Evolutionary conservation across 2,888 invertebrate genomes (phyloP).

Genomic region (Oligia latruncula): DNA sequence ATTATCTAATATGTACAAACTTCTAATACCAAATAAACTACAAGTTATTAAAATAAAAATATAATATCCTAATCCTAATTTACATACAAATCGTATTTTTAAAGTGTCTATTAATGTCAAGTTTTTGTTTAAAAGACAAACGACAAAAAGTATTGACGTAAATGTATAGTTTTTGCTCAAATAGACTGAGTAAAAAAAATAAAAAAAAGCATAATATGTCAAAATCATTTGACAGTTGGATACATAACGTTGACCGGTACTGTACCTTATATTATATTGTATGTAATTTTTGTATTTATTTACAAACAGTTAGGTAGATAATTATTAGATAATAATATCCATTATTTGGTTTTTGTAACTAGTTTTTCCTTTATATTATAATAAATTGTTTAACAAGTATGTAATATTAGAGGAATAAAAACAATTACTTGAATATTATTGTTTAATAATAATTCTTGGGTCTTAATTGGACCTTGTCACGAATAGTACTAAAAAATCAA

Average conservation of each 20-base stretch:
- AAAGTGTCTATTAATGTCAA: neutral
- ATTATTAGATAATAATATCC: neutral
- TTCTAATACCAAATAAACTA: no score
- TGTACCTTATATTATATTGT: neutral
- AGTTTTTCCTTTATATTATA: neutral
- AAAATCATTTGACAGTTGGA: neutral
- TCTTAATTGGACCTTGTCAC: slow-evolving; percentile 11
- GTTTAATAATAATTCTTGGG: neutral
- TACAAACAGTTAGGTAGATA: neutral
- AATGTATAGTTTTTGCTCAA: neutral
- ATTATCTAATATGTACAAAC: no score
- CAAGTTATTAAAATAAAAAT: no score
- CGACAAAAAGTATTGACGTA: slow-evolving; percentile 8
- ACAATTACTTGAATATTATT: neutral
- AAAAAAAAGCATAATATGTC: neutral
- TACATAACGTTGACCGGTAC: neutral
- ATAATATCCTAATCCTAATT: neutral
- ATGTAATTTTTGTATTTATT: neutral
- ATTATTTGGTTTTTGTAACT: neutral
- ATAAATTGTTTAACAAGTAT: slow-evolving; percentile 10
- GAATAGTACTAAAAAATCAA: neutral
- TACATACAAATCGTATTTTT: neutral
- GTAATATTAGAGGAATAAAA: neutral
- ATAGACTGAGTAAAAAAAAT: no score
- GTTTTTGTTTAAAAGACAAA: neutral